phyloP scores from a whole-genome alignment of 2,113 vertebrate species.

The Cavia porcellus region DNA sequence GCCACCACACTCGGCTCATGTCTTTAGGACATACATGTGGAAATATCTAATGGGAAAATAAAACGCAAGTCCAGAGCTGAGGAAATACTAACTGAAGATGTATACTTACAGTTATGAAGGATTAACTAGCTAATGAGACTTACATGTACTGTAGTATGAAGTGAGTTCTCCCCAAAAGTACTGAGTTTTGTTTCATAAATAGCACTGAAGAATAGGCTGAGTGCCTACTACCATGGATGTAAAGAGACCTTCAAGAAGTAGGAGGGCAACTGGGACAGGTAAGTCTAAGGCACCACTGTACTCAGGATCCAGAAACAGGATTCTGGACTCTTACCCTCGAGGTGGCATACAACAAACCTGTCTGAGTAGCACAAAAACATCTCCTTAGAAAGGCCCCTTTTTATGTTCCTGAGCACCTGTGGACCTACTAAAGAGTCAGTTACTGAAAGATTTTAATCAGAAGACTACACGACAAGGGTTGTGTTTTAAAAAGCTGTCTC shows the following conservation, averaged over 20 bases:
- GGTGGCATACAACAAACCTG: neutral
- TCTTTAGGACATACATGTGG: neutral
- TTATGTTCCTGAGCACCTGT: neutral
- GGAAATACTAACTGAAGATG: neutral
- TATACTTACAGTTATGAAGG: neutral
- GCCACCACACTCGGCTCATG: neutral
- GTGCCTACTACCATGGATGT: neutral
- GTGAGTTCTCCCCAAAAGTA: neutral
- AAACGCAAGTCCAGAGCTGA: neutral
- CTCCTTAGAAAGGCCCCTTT: neutral
- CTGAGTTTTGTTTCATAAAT: neutral
- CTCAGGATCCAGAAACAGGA: neutral
- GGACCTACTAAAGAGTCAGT: neutral
- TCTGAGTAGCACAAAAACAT: neutral
- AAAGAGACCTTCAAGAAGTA: constrained; percentile 13
- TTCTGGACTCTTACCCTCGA: neutral
- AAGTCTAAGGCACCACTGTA: neutral
- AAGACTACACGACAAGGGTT: neutral
- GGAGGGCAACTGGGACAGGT: neutral
- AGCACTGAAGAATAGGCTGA: neutral
- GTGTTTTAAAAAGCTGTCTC: neutral
- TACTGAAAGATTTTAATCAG: neutral
- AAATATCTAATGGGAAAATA: neutral
- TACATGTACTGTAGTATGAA: neutral
- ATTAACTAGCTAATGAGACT: neutral